Conservation (phyloP, 2,888 invertebrate genomes). For the Pterostichus madidus region DNA sequence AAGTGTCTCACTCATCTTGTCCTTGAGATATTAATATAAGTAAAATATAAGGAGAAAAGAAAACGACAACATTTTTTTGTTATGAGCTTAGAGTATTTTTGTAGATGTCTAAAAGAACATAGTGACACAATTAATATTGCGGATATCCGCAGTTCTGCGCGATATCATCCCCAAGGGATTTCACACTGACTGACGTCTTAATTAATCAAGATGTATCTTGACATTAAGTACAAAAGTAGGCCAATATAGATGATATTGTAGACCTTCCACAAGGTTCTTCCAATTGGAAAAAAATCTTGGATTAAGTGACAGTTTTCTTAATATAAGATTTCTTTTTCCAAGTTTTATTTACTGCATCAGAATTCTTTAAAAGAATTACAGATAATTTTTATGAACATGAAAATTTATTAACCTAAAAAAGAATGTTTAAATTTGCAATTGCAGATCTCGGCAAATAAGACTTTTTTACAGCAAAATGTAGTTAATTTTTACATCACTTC, state of each 20-base stretch:
- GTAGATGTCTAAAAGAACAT: neutral
- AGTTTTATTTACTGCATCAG: neutral
- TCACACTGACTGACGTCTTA: conserved; percentile 24
- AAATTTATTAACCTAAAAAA: too few species aligned
- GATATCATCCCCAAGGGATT: conserved; percentile 1
- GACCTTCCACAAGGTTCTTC: neutral
- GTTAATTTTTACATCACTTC: too few species aligned
- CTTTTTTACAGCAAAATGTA: too few species aligned
- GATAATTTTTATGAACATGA: too few species aligned
- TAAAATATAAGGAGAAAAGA: too few species aligned
- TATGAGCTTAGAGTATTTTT: neutral
- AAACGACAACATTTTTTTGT: too few species aligned
- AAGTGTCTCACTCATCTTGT: too few species aligned
- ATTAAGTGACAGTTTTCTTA: neutral
- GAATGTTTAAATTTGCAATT: too few species aligned
- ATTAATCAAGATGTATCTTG: conserved; percentile 36
- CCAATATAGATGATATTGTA: conserved; percentile 7
- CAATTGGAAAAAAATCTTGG: neutral
- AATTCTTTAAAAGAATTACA: conserved; percentile 1
- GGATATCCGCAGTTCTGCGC: conserved; percentile 17
- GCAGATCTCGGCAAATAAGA: too few species aligned
- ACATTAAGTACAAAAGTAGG: conserved; percentile 21
- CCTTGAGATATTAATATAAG: too few species aligned
- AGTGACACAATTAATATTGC: conserved; percentile 1
- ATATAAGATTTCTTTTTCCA: neutral